Conservation (phyloP, 2,888 invertebrate genomes). For the Patella depressa region DNA sequence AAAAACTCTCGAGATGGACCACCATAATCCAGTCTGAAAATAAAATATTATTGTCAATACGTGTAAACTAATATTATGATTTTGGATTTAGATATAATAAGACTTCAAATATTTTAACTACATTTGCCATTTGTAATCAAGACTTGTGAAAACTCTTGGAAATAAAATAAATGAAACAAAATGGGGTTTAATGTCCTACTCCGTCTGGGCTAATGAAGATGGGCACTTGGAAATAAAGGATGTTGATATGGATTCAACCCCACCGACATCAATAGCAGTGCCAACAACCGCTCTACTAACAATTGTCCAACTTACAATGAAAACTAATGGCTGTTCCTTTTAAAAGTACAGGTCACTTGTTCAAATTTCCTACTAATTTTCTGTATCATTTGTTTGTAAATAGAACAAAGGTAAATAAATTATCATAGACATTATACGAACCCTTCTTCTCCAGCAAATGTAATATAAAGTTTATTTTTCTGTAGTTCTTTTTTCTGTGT, state of each 20-base stretch:
- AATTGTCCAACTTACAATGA: too few relatives aligned
- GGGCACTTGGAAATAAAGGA: background rate
- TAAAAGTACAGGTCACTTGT: too few relatives aligned
- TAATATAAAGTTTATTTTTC: conserved; percentile 93
- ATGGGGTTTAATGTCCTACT: too few relatives aligned
- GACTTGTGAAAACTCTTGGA: background rate
- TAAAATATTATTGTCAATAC: background rate
- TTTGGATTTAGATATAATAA: background rate
- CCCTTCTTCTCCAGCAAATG: conserved; percentile 90
- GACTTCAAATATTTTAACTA: background rate
- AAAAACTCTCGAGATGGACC: conserved; percentile 98
- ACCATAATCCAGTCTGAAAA: conserved; percentile 86
- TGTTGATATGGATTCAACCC: too few relatives aligned
- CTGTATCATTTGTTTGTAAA: too few relatives aligned
- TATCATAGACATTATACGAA: conserved; percentile 43
- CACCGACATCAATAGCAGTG: too few relatives aligned
- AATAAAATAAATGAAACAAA: background rate
- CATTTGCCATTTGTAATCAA: background rate
- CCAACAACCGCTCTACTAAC: too few relatives aligned
- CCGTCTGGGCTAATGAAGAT: too few relatives aligned
- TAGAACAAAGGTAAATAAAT: background rate
- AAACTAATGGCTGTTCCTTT: too few relatives aligned
- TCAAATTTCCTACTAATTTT: too few relatives aligned
- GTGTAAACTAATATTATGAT: background rate
- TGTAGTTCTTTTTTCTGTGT: conserved; percentile 95